These are phyloP conservation scores for Pardalotus punctatus DNA, from an alignment of 2,113 vertebrate genomes.

Conservation along the genomic window DNA sequence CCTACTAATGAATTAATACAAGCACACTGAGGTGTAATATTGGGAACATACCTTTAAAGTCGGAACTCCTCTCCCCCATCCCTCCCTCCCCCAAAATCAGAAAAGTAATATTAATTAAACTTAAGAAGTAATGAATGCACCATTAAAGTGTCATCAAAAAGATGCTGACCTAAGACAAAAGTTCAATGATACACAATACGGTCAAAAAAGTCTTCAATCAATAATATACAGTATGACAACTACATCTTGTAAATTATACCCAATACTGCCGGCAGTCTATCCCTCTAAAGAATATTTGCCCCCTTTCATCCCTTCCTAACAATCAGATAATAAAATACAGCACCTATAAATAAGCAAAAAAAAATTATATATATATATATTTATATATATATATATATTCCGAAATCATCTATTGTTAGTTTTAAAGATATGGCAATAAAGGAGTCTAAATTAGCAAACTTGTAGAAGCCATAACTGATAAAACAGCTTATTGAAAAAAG, in stretches of 20 bases:
- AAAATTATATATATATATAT: conserved; percentile 77
- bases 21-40: conserved; percentile 79
- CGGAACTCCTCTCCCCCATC: conserved; percentile 71
- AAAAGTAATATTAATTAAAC: conserved; percentile 84
- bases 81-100: conserved; percentile 70
- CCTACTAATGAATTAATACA: conserved; percentile 79
- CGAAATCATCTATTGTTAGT: conserved; percentile 89
- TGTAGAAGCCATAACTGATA: conserved; percentile 92
- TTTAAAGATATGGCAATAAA: conserved; percentile 96
- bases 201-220: conserved; percentile 90
- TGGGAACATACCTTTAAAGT: conserved; percentile 79
- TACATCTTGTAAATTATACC: conserved; percentile 99
- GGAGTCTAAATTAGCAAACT: conserved; percentile 93
- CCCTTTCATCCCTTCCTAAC: conserved; percentile 96
- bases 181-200: conserved; percentile 92
- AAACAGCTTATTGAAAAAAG: conserved; percentile 96
- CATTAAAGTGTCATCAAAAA: conserved; percentile 89
- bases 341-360: conserved; percentile 99
- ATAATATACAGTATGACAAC: conserved; percentile 98
- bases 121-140: conserved; percentile 88
- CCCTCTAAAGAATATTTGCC: conserved; percentile 96
- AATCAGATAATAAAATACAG: conserved; percentile 98
- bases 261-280: conserved; percentile 99
- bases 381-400: conserved; percentile 85
- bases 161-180: conserved; percentile 88